Percentiles rank a stretch among this genome's conserved stretches.
These are phyloP conservation scores for Cheilosia urbana DNA, from an alignment of 2,888 invertebrate species.

Conservation along the genomic window DNA sequence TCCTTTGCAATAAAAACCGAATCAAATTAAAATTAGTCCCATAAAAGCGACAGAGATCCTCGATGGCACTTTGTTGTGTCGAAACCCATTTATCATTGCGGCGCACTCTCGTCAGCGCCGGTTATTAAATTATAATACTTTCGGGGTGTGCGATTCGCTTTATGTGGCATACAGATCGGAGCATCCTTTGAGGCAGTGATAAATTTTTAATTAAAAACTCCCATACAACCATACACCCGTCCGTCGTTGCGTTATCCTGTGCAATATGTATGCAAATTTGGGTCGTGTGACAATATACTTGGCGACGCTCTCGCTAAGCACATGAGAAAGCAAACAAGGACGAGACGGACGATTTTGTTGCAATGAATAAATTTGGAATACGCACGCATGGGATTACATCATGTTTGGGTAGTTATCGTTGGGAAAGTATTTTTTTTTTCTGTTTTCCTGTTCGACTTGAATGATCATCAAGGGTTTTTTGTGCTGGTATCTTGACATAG, in stretches of 20 bases:
- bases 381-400: conserved; percentile 65
- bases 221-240: conserved; percentile 33
- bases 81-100: conserved; percentile 70
- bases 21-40: conserved; percentile 77
- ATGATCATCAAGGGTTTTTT: conserved; percentile 42
- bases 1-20: conserved; percentile 76
- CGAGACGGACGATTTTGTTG: conserved; percentile 51
- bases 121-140: conserved; percentile 71
- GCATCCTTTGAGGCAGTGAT: conserved; percentile 63
- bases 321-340: conserved; percentile 72
- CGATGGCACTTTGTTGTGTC: conserved; percentile 60
- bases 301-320: conserved; percentile 48
- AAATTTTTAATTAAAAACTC: conserved; percentile 74
- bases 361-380: conserved; percentile 70
- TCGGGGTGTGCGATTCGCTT: conserved; percentile 58
- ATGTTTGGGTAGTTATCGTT: conserved; percentile 58
- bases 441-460: not conserved
- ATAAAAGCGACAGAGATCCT: conserved; percentile 71
- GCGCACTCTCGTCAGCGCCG: conserved; percentile 58
- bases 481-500: conserved; percentile 6
- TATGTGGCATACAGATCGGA: conserved; percentile 7
- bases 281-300: conserved; percentile 68
- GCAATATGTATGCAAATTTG: conserved; percentile 74
- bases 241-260: conserved; percentile 48
- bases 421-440: conserved; percentile 56